Evolutionary conservation across 1,140 invertebrate species (phyloP).

Genomic region (Macrobrachium rosenbergii): DNA sequence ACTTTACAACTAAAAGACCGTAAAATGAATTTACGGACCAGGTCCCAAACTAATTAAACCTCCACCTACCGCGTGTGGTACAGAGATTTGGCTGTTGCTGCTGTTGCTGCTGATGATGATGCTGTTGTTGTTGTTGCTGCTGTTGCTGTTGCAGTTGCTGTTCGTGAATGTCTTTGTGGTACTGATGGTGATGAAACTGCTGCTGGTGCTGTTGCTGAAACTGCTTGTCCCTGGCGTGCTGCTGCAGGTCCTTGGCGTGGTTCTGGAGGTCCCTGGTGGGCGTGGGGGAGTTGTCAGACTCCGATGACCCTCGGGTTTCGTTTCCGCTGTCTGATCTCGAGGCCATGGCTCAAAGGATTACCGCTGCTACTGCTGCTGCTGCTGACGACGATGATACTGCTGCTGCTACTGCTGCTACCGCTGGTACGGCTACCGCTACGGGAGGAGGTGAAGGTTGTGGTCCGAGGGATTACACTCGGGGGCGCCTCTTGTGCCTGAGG

Average conservation of each 20-base stretch:
- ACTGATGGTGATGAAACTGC: conserved; percentile 25
- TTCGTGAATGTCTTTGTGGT: conserved; percentile 27
- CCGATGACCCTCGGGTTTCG: conserved; percentile 65
- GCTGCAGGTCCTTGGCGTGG: conserved; percentile 12
- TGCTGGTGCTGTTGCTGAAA: conserved; percentile 32
- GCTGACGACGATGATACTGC: too few species aligned
- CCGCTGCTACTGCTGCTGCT: too few species aligned
- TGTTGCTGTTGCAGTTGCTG: conserved; percentile 40
- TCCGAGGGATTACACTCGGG: not conserved
- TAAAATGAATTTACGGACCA: not conserved
- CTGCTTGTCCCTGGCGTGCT: conserved; percentile 19
- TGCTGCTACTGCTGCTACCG: too few species aligned
- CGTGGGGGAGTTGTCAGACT: conserved; percentile 64
- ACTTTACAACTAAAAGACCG: too few species aligned
- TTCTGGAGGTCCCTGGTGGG: conserved; percentile 32
- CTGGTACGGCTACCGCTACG: too few species aligned
- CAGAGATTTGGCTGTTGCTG: conserved; percentile 30
- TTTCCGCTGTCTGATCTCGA: conserved; percentile 65
- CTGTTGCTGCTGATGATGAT: not conserved
- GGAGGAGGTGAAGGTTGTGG: too few species aligned
- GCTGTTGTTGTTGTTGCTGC: not conserved
- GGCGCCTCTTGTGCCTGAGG: conserved; percentile 11
- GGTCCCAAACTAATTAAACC: not conserved
- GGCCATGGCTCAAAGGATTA: conserved; percentile 44
- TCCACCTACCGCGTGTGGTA: conserved; percentile 27